Conservation (phyloP, 2,888 invertebrate species). For the Adineta ricciae region DNA sequence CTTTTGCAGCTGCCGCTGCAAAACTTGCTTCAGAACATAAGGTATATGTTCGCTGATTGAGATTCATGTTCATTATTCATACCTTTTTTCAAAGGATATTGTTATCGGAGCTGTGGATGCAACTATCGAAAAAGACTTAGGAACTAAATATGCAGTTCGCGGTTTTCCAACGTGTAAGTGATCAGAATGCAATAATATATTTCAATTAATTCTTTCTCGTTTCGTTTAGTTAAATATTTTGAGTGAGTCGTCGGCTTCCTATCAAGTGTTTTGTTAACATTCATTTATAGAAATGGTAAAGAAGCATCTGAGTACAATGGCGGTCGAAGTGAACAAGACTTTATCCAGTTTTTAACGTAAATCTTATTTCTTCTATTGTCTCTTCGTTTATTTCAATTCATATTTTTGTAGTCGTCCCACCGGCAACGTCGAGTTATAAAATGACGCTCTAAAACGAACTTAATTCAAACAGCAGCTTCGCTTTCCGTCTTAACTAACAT, state of each 20-base stretch:
- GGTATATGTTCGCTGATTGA: background rate
- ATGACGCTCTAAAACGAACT: too few relatives aligned
- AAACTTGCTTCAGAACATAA: background rate
- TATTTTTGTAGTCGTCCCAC: background rate
- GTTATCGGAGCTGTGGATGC: background rate
- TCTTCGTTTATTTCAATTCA: background rate
- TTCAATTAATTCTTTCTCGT: background rate
- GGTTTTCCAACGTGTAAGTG: slow-evolving; percentile 19
- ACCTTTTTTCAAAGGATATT: background rate
- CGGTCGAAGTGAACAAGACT: background rate
- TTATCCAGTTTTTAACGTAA: slow-evolving; percentile 2
- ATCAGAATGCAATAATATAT: background rate
- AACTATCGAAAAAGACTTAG: background rate
- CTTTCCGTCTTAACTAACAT: background rate
- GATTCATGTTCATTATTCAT: too few relatives aligned
- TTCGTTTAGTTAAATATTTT: background rate
- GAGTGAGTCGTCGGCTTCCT: background rate
- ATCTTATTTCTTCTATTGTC: background rate
- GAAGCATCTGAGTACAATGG: background rate
- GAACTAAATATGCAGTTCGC: background rate
- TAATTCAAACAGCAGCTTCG: too few relatives aligned
- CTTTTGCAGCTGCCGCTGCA: background rate
- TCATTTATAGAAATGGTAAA: background rate
- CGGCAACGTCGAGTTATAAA: background rate
- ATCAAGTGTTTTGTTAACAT: background rate